phyloP scores from a whole-genome alignment of 2,797 vertebrate species.

The Semaprochilodus insignis region DNA sequence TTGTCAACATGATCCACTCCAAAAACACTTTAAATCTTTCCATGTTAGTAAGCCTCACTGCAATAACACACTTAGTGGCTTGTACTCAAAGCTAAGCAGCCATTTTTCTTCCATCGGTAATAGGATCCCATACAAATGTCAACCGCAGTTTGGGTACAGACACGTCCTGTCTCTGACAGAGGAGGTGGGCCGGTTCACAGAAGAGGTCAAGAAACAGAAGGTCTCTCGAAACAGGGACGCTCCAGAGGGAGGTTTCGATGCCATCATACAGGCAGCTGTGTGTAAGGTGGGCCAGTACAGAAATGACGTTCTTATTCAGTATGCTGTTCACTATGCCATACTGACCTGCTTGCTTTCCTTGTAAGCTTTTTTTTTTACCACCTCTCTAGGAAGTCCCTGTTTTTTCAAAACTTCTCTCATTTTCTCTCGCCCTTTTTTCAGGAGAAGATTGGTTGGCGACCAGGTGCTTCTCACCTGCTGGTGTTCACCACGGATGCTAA shows the following conservation, averaged over 20 bases:
- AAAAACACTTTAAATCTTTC: background rate
- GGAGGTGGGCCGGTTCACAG: constrained; percentile 90
- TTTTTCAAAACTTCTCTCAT: background rate
- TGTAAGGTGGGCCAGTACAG: constrained; percentile 80
- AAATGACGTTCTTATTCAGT: background rate
- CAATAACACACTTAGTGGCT: background rate
- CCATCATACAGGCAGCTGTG: constrained; percentile 95
- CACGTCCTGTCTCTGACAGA: constrained; percentile 92
- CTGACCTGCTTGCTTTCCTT: too few relatives aligned
- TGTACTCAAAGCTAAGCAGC: background rate
- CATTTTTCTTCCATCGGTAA: constrained; percentile 40
- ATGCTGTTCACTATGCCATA: background rate
- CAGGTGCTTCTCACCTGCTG: constrained; percentile 92
- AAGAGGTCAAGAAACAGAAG: constrained; percentile 91
- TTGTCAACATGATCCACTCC: background rate
- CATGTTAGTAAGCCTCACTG: background rate
- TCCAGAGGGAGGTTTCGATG: constrained; percentile 94
- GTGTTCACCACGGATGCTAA: constrained; percentile 97
- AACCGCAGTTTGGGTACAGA: constrained; percentile 95
- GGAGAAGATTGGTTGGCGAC: constrained; percentile 96
- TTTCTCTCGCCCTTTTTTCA: constrained; percentile 57
- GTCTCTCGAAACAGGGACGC: constrained; percentile 93
- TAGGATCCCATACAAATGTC: constrained; percentile 83
- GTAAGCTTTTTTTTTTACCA: too few relatives aligned
- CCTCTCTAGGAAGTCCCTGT: too few relatives aligned